Conservation (phyloP, 2,888 invertebrate species). For the Caenorhabditis zanzibari region DNA sequence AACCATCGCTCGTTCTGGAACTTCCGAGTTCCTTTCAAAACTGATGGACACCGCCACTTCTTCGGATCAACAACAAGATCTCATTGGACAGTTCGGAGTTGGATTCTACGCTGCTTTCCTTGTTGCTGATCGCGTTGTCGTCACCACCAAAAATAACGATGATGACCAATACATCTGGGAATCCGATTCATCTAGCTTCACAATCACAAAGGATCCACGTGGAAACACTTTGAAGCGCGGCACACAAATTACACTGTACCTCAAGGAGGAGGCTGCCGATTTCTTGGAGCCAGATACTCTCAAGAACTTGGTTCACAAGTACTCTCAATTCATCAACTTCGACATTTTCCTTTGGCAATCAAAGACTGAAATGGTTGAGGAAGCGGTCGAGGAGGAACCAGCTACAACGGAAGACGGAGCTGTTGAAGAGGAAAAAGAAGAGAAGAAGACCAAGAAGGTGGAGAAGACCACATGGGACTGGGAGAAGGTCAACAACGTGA, state of each 20-base stretch:
- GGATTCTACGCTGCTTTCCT: slow-evolving; percentile 99
- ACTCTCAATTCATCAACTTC: slow-evolving; percentile 99
- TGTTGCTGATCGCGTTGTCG: slow-evolving; percentile 96
- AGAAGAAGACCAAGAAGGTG: slow-evolving; percentile 85
- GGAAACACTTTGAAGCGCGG: slow-evolving; percentile 93
- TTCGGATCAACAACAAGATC: slow-evolving; percentile 86
- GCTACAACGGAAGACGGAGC: slow-evolving; percentile 83
- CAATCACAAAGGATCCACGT: slow-evolving; percentile 94
- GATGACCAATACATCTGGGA: slow-evolving; percentile 98
- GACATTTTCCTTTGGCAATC: slow-evolving; percentile 92
- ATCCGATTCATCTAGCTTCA: slow-evolving; percentile 94
- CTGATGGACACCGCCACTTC: slow-evolving; percentile 80
- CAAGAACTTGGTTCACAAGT: slow-evolving; percentile 94
- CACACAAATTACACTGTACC: slow-evolving; percentile 89
- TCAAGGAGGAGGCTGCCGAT: slow-evolving; percentile 98
- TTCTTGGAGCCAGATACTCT: slow-evolving; percentile 95
- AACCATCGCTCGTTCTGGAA: slow-evolving; percentile 89
- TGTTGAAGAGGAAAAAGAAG: slow-evolving; percentile 79
- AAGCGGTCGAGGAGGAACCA: slow-evolving; percentile 87
- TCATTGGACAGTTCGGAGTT: slow-evolving; percentile 98
- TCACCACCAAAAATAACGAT: slow-evolving; percentile 95
- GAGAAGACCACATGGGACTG: slow-evolving; percentile 99
- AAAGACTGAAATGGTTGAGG: slow-evolving; percentile 84
- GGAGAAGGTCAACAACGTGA: slow-evolving; percentile 96
- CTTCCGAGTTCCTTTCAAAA: slow-evolving; percentile 83